Conservation (phyloP, 2,888 invertebrate genomes). For the Smittia aterrima region DNA sequence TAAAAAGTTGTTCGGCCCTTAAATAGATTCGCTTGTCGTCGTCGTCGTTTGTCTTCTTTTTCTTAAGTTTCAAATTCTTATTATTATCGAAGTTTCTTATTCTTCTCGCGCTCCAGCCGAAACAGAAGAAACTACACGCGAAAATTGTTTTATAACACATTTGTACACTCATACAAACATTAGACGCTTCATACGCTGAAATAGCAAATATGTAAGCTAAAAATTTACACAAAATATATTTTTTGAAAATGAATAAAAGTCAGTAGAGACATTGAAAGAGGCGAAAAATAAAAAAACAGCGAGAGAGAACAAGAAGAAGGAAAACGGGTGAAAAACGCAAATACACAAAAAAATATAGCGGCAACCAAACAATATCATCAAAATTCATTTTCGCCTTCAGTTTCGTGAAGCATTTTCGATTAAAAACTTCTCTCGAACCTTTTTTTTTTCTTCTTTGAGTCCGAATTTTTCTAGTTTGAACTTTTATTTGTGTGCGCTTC, state of each 20-base stretch:
- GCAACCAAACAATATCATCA: slow-evolving; percentile 39
- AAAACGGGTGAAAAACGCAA: slow-evolving; percentile 32
- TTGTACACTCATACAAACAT: background rate
- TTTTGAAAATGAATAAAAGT: background rate
- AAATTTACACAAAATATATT: background rate
- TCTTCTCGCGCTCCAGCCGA: background rate
- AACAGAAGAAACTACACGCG: background rate
- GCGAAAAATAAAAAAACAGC: too few relatives aligned
- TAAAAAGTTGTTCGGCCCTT: too few relatives aligned
- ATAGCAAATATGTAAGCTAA: background rate
- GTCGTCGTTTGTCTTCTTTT: background rate
- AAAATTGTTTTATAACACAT: background rate
- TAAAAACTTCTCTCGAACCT: slow-evolving; percentile 12
- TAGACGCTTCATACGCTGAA: background rate
- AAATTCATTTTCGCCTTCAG: background rate
- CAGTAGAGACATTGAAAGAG: slow-evolving; percentile 10
- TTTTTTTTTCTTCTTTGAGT: background rate
- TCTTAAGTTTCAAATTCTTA: background rate
- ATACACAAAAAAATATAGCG: slow-evolving; percentile 33
- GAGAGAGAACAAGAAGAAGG: slow-evolving; percentile 14
- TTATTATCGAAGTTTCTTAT: background rate
- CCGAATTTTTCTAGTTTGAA: background rate
- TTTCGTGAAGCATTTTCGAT: slow-evolving; percentile 18
- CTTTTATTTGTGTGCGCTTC: background rate
- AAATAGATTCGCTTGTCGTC: too few relatives aligned